Percentiles rank a stretch among this genome's conserved stretches.
Evolutionary conservation across 2,888 invertebrate species (phyloP).

Genomic region (Gandaritis pyraliata): DNA sequence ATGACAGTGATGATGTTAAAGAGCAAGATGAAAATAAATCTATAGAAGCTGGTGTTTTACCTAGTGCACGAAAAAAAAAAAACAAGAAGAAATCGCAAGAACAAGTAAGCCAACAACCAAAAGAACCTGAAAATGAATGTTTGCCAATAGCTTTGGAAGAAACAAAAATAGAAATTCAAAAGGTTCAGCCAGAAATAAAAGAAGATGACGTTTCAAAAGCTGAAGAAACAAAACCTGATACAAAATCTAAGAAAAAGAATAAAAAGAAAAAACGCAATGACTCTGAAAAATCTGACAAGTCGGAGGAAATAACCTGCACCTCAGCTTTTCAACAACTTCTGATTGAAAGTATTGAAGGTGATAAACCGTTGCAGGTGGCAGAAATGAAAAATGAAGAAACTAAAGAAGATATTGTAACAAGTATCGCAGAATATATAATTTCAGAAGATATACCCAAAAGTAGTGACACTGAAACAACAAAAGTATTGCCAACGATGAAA

Average conservation of each 20-base stretch:
- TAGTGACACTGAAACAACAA: conserved; percentile 18
- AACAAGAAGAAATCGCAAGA: conserved; percentile 63
- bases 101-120: conserved; percentile 34
- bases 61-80: conserved; percentile 71
- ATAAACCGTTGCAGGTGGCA: conserved; percentile 36
- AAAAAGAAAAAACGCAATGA: conserved; percentile 73
- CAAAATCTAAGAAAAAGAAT: conserved; percentile 66
- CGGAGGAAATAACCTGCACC: conserved; percentile 61
- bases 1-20: conserved; percentile 29
- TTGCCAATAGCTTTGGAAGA: conserved; percentile 15
- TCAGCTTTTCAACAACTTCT: conserved; percentile 63
- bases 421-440: conserved; percentile 13
- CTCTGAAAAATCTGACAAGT: conserved; percentile 68
- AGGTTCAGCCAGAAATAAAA: conserved; percentile 27
- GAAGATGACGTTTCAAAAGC: conserved; percentile 30
- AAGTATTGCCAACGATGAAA: conserved; percentile 1
- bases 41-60: conserved; percentile 42
- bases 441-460: conserved; percentile 3
- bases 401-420: conserved; percentile 1
- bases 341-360: conserved; percentile 46
- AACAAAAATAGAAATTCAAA: conserved; percentile 25
- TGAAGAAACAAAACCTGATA: conserved; percentile 49
- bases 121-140: conserved; percentile 26
- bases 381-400: conserved; percentile 20
- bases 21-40: conserved; percentile 23